Evolutionary conservation across 2,113 vertebrate genomes (phyloP).

Genomic region (Protobothrops mucrosquamatus): DNA sequence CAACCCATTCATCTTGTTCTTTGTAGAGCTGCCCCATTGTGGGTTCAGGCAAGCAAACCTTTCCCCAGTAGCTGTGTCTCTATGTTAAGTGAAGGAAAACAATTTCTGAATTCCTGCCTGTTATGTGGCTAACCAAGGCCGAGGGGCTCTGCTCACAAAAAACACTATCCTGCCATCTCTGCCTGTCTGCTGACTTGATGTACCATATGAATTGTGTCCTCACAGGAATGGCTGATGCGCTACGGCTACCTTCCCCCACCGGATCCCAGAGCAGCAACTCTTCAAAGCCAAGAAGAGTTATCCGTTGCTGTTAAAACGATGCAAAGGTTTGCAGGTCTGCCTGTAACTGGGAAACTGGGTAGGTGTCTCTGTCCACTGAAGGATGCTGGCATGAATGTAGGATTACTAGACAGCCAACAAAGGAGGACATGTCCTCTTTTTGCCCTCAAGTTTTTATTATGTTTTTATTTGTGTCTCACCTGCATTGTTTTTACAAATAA

Average conservation of each 20-base stretch:
- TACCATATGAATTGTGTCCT: background rate
- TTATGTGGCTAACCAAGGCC: background rate
- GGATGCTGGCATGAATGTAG: background rate
- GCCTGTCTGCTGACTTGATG: background rate
- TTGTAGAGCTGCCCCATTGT: background rate
- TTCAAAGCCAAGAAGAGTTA: slow-evolving; percentile 76
- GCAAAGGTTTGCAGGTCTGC: slow-evolving; percentile 83
- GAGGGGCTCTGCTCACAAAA: background rate
- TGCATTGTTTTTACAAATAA: background rate
- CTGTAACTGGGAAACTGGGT: slow-evolving; percentile 79
- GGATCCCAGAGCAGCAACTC: slow-evolving; percentile 73
- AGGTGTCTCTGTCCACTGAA: slow-evolving; percentile 22
- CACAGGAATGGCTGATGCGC: slow-evolving; percentile 84
- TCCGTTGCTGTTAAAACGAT: slow-evolving; percentile 76
- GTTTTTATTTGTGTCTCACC: background rate
- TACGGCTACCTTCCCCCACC: slow-evolving; percentile 85
- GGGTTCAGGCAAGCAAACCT: background rate
- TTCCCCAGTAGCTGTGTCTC: background rate
- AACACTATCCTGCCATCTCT: background rate
- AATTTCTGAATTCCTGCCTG: background rate
- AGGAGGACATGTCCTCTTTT: background rate
- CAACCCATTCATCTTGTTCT: background rate
- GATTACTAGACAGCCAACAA: background rate
- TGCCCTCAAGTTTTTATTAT: background rate
- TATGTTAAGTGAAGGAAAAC: background rate